phyloP scores from a whole-genome alignment of 2,888 invertebrate species.

The Acleris emargana region DNA sequence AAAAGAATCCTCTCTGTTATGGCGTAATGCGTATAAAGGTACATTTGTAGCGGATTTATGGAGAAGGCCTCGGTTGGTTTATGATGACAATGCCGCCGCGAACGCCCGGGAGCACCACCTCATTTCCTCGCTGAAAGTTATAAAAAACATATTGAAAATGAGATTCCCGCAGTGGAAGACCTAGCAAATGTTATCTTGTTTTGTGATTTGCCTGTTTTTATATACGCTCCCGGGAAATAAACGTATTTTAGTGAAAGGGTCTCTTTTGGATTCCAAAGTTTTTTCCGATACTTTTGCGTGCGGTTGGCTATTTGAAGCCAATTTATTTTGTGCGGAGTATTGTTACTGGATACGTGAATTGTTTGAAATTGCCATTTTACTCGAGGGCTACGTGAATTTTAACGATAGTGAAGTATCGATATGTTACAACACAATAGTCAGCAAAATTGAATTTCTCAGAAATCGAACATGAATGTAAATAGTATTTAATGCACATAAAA shows the following conservation, averaged over 20 bases:
- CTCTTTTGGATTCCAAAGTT: constrained; percentile 32
- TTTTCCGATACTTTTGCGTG: constrained; percentile 32
- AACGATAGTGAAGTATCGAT: too few relatives aligned
- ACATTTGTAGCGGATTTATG: constrained; percentile 80
- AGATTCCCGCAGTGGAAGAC: constrained; percentile 77
- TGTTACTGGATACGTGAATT: background rate
- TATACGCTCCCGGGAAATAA: constrained; percentile 67
- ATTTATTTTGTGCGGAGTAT: constrained; percentile 16
- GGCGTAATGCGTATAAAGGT: constrained; percentile 81
- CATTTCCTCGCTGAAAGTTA: constrained; percentile 83
- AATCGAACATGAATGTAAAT: too few relatives aligned
- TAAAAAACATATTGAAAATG: constrained; percentile 84
- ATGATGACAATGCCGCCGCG: constrained; percentile 78
- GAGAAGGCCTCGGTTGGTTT: constrained; percentile 78
- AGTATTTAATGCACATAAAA: too few relatives aligned
- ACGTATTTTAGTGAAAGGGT: constrained; percentile 64
- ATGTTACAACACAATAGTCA: too few relatives aligned
- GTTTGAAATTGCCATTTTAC: background rate
- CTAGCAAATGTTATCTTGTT: constrained; percentile 81
- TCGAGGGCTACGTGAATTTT: too few relatives aligned
- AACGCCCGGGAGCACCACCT: constrained; percentile 76
- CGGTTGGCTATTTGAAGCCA: constrained; percentile 26
- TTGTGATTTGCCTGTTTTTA: constrained; percentile 80
- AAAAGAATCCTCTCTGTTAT: constrained; percentile 66
- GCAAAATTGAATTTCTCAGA: too few relatives aligned